A percentile compares a stretch with the other conserved stretches of the same genome.
phyloP scores from a whole-genome alignment of 2,797 vertebrate species.

The Cheracebus regulus region DNA sequence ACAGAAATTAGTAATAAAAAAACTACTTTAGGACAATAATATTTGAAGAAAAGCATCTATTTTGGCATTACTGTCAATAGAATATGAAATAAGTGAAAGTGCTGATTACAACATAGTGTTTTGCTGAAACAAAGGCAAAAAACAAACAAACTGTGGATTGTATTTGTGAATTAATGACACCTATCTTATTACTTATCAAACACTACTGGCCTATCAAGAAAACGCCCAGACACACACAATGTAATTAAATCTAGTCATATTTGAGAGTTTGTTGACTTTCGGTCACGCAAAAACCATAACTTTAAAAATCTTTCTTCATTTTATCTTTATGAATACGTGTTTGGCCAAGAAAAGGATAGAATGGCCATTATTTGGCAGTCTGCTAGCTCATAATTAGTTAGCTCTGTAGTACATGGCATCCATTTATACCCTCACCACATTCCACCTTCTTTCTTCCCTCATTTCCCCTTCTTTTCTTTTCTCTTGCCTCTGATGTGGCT shows the following conservation, averaged over 20 bases:
- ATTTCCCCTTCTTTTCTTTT: background rate
- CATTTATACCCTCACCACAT: background rate
- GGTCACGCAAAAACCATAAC: slow-evolving; percentile 9
- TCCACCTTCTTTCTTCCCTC: background rate
- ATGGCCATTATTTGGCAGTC: background rate
- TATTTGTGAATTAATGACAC: slow-evolving; percentile 45
- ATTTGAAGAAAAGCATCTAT: slow-evolving; percentile 43
- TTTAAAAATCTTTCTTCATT: background rate
- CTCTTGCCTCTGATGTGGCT: background rate
- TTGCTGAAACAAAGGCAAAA: slow-evolving; percentile 61
- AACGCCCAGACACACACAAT: background rate
- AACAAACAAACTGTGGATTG: background rate
- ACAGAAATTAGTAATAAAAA: slow-evolving; percentile 28
- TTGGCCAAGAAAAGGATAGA: background rate
- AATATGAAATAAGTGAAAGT: slow-evolving; percentile 34
- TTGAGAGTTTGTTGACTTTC: slow-evolving; percentile 20
- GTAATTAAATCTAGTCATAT: slow-evolving; percentile 38
- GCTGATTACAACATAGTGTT: slow-evolving; percentile 45
- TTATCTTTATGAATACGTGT: background rate
- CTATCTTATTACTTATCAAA: slow-evolving; percentile 49
- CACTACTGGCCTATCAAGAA: slow-evolving; percentile 18
- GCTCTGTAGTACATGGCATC: too few species aligned
- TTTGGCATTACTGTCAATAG: slow-evolving; percentile 48
- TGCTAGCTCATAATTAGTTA: background rate
- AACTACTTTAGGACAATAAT: background rate